phyloP scores from a whole-genome alignment of 2,797 vertebrate genomes.

The Acanthurus leucopareius region DNA sequence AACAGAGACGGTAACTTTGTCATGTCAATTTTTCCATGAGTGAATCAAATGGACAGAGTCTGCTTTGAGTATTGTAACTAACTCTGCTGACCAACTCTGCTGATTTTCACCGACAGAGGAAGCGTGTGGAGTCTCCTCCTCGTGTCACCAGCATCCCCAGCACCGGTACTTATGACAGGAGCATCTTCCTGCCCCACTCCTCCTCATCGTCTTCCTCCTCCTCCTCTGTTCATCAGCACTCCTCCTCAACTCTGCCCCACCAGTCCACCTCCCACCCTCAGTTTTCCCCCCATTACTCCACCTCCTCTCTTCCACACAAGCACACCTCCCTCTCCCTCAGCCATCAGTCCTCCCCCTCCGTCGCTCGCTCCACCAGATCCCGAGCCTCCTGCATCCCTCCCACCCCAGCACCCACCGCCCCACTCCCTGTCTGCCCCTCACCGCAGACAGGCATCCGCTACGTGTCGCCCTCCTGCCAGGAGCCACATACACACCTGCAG shows the following conservation, averaged over 20 bases:
- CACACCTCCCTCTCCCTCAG: slow-evolving; percentile 76
- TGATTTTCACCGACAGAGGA: slow-evolving; percentile 83
- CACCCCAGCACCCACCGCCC: slow-evolving; percentile 82
- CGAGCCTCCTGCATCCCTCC: slow-evolving; percentile 87
- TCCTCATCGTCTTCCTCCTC: slow-evolving; percentile 72
- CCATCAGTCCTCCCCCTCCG: slow-evolving; percentile 84
- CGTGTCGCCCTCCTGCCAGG: slow-evolving; percentile 80
- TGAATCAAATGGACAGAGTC: background rate
- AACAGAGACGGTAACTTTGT: background rate
- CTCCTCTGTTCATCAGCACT: slow-evolving; percentile 73
- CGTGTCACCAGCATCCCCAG: slow-evolving; percentile 90
- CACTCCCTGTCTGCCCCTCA: slow-evolving; percentile 82
- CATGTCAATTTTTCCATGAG: background rate
- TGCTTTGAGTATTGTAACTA: background rate
- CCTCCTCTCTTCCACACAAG: slow-evolving; percentile 88
- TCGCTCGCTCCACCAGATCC: slow-evolving; percentile 89
- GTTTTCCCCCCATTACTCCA: slow-evolving; percentile 76
- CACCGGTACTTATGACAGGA: slow-evolving; percentile 88
- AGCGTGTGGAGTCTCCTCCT: slow-evolving; percentile 87
- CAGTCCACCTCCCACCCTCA: slow-evolving; percentile 73
- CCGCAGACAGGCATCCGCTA: slow-evolving; percentile 85
- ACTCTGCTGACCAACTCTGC: background rate
- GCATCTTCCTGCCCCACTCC: slow-evolving; percentile 85
- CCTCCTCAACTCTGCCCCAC: slow-evolving; percentile 80
- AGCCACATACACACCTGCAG: slow-evolving; percentile 77